Evolutionary conservation across 2,888 invertebrate species (phyloP).

Genomic region (Caenorhabditis sp.): DNA sequence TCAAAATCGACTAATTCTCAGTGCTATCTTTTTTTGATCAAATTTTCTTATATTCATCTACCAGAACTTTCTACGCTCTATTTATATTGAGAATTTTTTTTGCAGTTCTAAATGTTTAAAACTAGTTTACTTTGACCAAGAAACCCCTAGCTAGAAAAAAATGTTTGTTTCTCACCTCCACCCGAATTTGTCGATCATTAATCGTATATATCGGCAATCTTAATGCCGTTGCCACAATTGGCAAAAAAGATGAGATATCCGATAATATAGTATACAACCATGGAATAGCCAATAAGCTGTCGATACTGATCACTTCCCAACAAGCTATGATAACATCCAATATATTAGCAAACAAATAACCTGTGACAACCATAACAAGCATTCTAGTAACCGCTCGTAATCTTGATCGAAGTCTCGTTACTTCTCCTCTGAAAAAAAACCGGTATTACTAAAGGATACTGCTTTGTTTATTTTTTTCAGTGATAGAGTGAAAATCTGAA

Average conservation of each 20-base stretch:
- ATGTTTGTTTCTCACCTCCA: slow-evolving; percentile 40
- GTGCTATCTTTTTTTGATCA: too few species aligned
- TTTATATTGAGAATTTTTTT: too few species aligned
- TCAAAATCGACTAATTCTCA: too few species aligned
- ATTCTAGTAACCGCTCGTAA: slow-evolving; percentile 57
- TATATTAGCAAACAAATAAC: slow-evolving; percentile 53
- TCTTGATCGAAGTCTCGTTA: slow-evolving; percentile 48
- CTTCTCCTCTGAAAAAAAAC: slow-evolving; percentile 56
- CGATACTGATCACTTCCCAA: slow-evolving; percentile 51
- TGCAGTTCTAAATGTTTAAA: too few species aligned
- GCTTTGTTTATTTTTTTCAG: too few species aligned
- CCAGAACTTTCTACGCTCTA: too few species aligned
- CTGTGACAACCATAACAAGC: slow-evolving; percentile 59
- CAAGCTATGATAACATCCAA: slow-evolving; percentile 56
- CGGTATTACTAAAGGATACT: too few species aligned
- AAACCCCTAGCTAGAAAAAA: too few species aligned
- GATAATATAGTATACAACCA: slow-evolving; percentile 49
- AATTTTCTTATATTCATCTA: too few species aligned
- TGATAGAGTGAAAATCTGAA: neutral
- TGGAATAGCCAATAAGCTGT: slow-evolving; percentile 31
- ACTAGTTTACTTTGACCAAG: too few species aligned
- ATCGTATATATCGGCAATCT: slow-evolving; percentile 54
- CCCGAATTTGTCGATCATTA: slow-evolving; percentile 54
- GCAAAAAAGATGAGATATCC: slow-evolving; percentile 58
- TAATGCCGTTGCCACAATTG: slow-evolving; percentile 55